A percentile compares a stretch with the other conserved stretches of the same genome.
phyloP scores from a whole-genome alignment of 2,797 vertebrate species.

The Natrix natrix region DNA sequence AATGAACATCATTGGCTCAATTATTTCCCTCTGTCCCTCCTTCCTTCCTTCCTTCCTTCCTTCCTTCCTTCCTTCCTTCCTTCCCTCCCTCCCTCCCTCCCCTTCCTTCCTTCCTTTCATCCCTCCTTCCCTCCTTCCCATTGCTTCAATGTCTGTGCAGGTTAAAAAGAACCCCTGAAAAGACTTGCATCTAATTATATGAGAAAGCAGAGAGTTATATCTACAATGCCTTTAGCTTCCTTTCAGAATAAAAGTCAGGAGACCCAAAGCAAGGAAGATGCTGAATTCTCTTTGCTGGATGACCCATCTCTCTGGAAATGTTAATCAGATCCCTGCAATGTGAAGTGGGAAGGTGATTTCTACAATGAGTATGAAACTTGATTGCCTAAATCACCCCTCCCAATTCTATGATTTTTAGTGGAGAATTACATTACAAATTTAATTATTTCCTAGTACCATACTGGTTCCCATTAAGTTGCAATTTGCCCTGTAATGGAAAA shows the following conservation, averaged over 20 bases:
- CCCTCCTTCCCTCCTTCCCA: neutral
- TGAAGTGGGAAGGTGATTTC: neutral
- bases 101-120: neutral
- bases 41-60: neutral
- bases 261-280: neutral
- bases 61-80: neutral
- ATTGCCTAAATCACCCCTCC: neutral
- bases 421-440: neutral
- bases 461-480: neutral
- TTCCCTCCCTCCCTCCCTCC: neutral
- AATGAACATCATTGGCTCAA: neutral
- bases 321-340: neutral
- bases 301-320: neutral
- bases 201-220: neutral
- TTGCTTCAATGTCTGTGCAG: neutral
- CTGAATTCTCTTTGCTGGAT: neutral
- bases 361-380: neutral
- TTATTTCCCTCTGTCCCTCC: neutral
- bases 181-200: neutral
- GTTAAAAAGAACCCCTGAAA: neutral
- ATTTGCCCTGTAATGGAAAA: neutral
- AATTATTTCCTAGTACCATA: neutral
- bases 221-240: neutral
- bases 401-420: neutral
- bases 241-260: neutral